phyloP scores from a whole-genome alignment of 2,113 vertebrate genomes.

The Caranx melampygus region DNA sequence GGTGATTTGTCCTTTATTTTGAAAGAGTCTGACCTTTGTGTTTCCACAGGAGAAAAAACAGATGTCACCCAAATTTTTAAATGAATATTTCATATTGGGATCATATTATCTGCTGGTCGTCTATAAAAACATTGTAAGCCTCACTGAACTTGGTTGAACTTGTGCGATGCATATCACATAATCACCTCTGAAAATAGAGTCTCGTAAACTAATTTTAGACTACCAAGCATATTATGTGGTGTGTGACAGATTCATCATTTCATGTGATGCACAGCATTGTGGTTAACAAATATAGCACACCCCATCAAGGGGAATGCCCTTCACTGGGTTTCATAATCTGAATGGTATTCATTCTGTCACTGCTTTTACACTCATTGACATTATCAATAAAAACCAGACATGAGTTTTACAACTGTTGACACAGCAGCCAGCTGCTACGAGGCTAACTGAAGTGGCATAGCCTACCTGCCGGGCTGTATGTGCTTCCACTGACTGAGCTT shows the following conservation, averaged over 20 bases:
- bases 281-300: slow-evolving; percentile 70
- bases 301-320: slow-evolving; percentile 70
- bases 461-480: slow-evolving; percentile 17
- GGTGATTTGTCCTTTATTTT: background rate
- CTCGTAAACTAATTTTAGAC: slow-evolving; percentile 74
- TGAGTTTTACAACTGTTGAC: slow-evolving; percentile 45
- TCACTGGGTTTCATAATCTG: slow-evolving; percentile 43
- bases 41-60: too few species aligned
- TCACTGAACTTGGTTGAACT: slow-evolving; percentile 7
- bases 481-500: slow-evolving; percentile 12
- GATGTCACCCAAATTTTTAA: background rate
- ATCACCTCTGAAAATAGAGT: slow-evolving; percentile 70
- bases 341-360: slow-evolving; percentile 32
- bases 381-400: slow-evolving; percentile 43
- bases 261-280: slow-evolving; percentile 73
- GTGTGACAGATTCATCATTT: slow-evolving; percentile 76
- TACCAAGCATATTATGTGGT: slow-evolving; percentile 62
- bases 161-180: background rate
- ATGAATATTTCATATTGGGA: background rate
- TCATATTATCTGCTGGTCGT: background rate
- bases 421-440: slow-evolving; percentile 20
- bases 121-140: background rate
- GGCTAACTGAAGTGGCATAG: slow-evolving; percentile 8
- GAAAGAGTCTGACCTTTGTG: background rate
- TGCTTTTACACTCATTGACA: slow-evolving; percentile 33